Base-by-base conservation (phyloP, 2,888 invertebrate genomes). In the Protophormia terraenovae region DNA sequence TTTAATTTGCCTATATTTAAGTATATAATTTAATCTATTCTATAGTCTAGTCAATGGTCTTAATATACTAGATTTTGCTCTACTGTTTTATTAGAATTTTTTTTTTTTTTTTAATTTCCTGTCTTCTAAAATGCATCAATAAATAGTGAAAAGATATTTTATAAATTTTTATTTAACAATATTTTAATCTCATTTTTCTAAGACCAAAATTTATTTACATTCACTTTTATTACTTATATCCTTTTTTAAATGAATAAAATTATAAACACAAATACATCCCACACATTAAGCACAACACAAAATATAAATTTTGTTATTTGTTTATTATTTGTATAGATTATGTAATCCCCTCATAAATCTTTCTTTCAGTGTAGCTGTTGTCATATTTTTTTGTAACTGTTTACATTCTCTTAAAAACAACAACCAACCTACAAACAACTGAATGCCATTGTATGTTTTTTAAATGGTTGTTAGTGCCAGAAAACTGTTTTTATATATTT, bases 331-430 rank as follows among this genome's bases (percentile, higher is more conserved):
- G 60, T 77, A 60, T 67, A 64, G 64, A 58, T 69, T n/a, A 58
- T 47, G 47, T 77, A 77, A 77, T 58, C 77, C 67, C 16, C 45
- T 35, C 22, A 77, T 77, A 77, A 77, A 77, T 77, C 77, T 77
- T 77, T n/a, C 27, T 47, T 64, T 27, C 16, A 29, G 24, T 66
- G 27, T 10, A 55, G 22, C 14, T 55, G 27, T 55, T 55, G 8
- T 22, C 16, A 12, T 22, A 41, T 41, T 41, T 27, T 64, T 24
- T 10, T 38, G 8, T 14, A 27, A 29, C 3, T n/a, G 38, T 38
- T 38, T 38, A 38, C 19, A 19, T 4, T 55, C 0, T 0, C 55
- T 55, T 1, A 0, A 45, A 45, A 45, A 16, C n/a, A 16, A 45
- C n/a, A 16, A n/a, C 16, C 10, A n/a, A n/a, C n/a, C n/a, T n/a